Evolutionary conservation across 2,113 vertebrate genomes (phyloP), one percentile per base, ranked within the genome.

Genomic region (Mola mola): DNA sequence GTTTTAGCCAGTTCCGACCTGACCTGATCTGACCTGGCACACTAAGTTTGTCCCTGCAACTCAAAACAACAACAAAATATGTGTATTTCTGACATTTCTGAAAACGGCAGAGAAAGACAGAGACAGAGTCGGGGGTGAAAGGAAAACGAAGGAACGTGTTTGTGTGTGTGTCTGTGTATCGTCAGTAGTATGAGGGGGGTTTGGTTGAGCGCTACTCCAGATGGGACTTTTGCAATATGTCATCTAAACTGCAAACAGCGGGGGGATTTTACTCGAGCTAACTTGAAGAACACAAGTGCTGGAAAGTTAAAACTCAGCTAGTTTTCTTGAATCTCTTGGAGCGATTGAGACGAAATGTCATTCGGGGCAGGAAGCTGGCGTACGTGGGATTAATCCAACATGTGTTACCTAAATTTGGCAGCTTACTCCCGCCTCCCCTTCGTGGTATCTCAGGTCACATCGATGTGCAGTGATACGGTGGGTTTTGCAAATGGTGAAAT

Each of bases 191-290:
- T 13, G 33, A 66, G 47, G 64, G 50, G 38, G 33, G 62, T 72
- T 66, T 4, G 43, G 42, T 41, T 79, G 75, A 90, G 74, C 8
- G 8, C 71, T 75, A 38, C 52, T 75, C 78, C 86, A 87, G 87
- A 88, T 88, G 83, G 85, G 68, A 78, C 82, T 83, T 78, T 81
- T 79, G 81, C 74, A 71, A 82, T 88, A 85, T 85, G 83, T 85
- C 84, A 86, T 86, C 83, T 73, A 83, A 83, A 86, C 71, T 72
- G 77, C 66, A 75, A 75, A 71, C 75, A 79, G 75, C 48, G 10
- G 84, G 68, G 69, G 75, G 77, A n/a, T n/a, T 83, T 83, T 74
- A 64, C 62, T 76, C 47, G 64, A 64, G 72, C 65, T 73, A 38
- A 75, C 75, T 60, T 57, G 72, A 76, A 81, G 80, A 75, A 66